Percentiles rank a stretch among this genome's conserved stretches.
Conservation (phyloP, 2,797 vertebrate species). For the Furcifer pardalis region DNA sequence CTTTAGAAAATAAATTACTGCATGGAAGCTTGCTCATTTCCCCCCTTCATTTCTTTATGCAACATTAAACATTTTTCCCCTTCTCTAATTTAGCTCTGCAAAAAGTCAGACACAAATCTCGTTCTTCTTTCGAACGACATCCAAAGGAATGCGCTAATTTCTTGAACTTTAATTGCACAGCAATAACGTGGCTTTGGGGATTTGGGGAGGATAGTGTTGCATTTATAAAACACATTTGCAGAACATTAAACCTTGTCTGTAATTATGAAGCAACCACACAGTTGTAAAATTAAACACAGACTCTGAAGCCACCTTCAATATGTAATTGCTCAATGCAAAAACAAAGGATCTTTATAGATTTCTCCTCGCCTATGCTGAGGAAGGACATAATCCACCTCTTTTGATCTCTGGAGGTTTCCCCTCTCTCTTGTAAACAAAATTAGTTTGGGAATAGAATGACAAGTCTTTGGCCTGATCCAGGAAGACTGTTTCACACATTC, state of each 20-base stretch:
- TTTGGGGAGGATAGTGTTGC: conserved; percentile 21
- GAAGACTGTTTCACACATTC: no score
- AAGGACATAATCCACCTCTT: conserved; percentile 38
- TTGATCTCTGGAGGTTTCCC: neutral
- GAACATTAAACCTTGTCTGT: conserved; percentile 47
- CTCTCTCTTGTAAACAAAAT: neutral
- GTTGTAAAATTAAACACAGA: conserved; percentile 35
- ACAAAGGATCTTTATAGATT: neutral
- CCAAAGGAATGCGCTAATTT: conserved; percentile 24
- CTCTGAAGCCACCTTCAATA: conserved; percentile 30
- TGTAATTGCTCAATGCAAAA: conserved; percentile 37
- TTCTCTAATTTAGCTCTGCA: conserved; percentile 15
- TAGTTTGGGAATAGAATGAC: no score
- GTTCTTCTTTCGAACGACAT: conserved; percentile 28
- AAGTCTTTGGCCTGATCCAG: no score
- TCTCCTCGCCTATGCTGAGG: conserved; percentile 5
- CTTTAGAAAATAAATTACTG: conserved; percentile 18
- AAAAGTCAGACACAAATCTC: conserved; percentile 20
- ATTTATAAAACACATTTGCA: conserved; percentile 33
- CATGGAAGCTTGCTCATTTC: conserved; percentile 1
- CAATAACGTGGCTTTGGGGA: conserved; percentile 17
- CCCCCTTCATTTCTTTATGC: conserved; percentile 11
- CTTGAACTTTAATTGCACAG: conserved; percentile 38
- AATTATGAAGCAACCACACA: conserved; percentile 48
- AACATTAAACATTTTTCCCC: conserved; percentile 10